phyloP scores from a whole-genome alignment of 2,888 invertebrate species.

The Heteromurus nitidus region DNA sequence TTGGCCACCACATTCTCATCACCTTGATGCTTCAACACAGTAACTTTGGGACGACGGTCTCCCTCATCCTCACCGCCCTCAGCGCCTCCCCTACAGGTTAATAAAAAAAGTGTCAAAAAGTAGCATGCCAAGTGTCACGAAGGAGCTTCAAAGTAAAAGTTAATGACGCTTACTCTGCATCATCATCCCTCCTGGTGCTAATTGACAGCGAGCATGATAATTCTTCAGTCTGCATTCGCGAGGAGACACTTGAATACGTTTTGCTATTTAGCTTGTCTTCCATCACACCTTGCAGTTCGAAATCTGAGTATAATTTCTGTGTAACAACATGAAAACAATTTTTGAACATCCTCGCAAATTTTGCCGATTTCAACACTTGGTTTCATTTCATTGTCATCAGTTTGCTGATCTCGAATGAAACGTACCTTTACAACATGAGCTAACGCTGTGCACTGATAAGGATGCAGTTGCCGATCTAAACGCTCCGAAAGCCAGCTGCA shows the following conservation, averaged over 20 bases:
- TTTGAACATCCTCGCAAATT: no score
- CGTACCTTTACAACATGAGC: conserved; percentile 94
- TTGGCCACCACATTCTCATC: conserved; percentile 85
- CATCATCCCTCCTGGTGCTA: conserved; percentile 71
- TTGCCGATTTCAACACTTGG: not conserved
- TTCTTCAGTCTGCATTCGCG: conserved; percentile 97
- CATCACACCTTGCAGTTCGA: conserved; percentile 98
- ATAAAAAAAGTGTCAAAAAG: not conserved
- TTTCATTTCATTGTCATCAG: not conserved
- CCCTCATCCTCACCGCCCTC: conserved; percentile 80
- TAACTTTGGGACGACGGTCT: conserved; percentile 79
- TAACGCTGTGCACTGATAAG: conserved; percentile 97
- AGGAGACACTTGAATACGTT: conserved; percentile 92
- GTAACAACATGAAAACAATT: not conserved
- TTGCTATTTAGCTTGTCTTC: conserved; percentile 98
- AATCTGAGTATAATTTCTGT: conserved; percentile 99
- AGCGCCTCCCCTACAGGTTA: conserved; percentile 77
- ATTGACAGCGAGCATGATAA: conserved; percentile 90
- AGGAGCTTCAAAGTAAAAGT: not conserved
- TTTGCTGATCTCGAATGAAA: not conserved
- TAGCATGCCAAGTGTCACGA: not conserved
- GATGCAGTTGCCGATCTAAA: conserved; percentile 93
- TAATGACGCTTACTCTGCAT: conserved; percentile 64
- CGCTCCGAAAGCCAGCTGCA: conserved; percentile 96
- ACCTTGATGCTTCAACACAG: conserved; percentile 80